Evolutionary conservation across 2,888 invertebrate species (phyloP).

Genomic region (Amblyjoppa fuscipennis): DNA sequence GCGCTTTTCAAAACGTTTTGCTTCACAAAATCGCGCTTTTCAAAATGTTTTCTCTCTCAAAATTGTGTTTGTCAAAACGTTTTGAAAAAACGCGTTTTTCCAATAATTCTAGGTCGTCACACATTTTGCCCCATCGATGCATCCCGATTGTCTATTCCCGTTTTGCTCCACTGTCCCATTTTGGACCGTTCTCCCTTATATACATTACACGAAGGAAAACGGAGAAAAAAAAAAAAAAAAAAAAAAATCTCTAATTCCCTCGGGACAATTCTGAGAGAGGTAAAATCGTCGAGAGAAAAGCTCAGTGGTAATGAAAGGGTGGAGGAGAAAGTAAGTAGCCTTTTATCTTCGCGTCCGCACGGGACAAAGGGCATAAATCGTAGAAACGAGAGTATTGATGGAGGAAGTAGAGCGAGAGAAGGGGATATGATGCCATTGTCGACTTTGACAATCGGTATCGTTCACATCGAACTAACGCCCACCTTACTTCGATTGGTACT

Average conservation of each 20-base stretch:
- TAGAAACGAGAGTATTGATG: constrained; percentile 6
- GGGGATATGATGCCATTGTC: neutral
- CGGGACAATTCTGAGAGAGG: neutral
- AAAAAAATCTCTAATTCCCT: constrained; percentile 2
- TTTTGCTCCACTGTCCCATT: too few species aligned
- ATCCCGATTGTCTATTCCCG: too few species aligned
- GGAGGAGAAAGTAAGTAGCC: constrained; percentile 2
- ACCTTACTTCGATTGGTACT: neutral
- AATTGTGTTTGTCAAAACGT: too few species aligned
- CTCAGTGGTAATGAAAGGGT: constrained; percentile 5
- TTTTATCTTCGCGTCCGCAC: neutral
- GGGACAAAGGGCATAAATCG: constrained; percentile 2
- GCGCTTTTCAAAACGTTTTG: too few species aligned
- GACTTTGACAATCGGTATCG: constrained; percentile 12
- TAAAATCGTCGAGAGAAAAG: neutral
- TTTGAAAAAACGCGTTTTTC: too few species aligned
- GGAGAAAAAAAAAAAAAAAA: constrained; percentile 6
- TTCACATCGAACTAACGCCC: neutral
- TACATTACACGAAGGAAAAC: constrained; percentile 2
- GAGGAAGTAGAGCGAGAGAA: neutral
- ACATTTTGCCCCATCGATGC: too few species aligned
- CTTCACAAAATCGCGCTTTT: too few species aligned
- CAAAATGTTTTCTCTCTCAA: too few species aligned
- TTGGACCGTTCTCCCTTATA: neutral
- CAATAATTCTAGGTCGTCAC: too few species aligned